A percentile compares a stretch with the other conserved stretches of the same genome.
These are phyloP conservation scores for Hoplias malabaricus DNA, from an alignment of 2,113 vertebrate species.

Conservation along the genomic window DNA sequence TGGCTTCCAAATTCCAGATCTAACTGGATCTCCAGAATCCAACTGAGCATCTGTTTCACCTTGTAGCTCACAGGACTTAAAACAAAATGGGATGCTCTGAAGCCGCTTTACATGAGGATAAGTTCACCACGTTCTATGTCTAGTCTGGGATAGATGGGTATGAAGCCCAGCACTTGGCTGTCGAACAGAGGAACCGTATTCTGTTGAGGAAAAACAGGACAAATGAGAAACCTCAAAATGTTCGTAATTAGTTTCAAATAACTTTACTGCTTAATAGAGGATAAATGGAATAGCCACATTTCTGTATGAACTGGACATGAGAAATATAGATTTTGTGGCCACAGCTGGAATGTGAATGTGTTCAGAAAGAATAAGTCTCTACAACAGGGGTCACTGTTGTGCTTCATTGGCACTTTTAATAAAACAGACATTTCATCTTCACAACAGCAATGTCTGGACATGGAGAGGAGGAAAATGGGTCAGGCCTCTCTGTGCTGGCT, in stretches of 20 bases:
- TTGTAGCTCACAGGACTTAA: too few relatives aligned
- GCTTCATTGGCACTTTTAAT: slow-evolving; percentile 83
- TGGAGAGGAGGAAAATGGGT: slow-evolving; percentile 67
- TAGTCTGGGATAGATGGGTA: too few relatives aligned
- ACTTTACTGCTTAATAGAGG: background rate
- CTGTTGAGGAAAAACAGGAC: too few relatives aligned
- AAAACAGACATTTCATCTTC: slow-evolving; percentile 85
- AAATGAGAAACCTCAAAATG: background rate
- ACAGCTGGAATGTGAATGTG: background rate
- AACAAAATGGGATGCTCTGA: too few relatives aligned
- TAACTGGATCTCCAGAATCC: too few relatives aligned
- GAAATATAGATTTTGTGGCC: background rate
- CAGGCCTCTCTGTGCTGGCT: slow-evolving; percentile 72
- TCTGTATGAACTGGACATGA: background rate
- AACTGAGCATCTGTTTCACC: too few relatives aligned
- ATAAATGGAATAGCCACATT: background rate
- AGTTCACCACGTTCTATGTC: too few relatives aligned
- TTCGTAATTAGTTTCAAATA: background rate
- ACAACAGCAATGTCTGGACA: slow-evolving; percentile 84
- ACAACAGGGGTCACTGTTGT: slow-evolving; percentile 76
- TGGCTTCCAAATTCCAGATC: too few relatives aligned
- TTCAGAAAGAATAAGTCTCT: slow-evolving; percentile 65
- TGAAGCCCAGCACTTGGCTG: too few relatives aligned
- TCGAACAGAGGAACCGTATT: too few relatives aligned
- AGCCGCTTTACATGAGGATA: too few relatives aligned